A percentile compares a stretch with the other conserved stretches of the same genome.
Conservation (phyloP, 2,113 vertebrate species). For the Dipodomys merriami region DNA sequence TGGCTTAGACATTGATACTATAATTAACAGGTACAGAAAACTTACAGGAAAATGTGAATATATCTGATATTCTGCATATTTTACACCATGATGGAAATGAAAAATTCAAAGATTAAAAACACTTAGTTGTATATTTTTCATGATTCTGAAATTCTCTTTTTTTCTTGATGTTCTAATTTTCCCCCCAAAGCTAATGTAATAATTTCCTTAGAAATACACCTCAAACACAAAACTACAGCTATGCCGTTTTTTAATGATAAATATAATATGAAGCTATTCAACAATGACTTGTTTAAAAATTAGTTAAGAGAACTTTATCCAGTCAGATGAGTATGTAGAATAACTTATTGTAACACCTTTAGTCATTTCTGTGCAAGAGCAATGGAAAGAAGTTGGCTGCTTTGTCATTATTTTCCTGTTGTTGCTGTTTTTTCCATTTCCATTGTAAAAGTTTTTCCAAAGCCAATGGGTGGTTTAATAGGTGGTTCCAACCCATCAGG, state of each 20-base stretch:
- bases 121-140: slow-evolving; percentile 47
- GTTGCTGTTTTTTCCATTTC: slow-evolving; percentile 41
- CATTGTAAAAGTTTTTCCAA: slow-evolving; percentile 49
- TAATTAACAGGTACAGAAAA: slow-evolving; percentile 56
- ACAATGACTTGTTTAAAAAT: slow-evolving; percentile 56
- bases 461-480: no score
- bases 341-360: slow-evolving; percentile 81
- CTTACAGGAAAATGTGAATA: slow-evolving; percentile 53
- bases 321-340: slow-evolving; percentile 74
- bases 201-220: slow-evolving; percentile 72
- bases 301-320: slow-evolving; percentile 64
- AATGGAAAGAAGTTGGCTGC: slow-evolving; percentile 57
- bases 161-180: slow-evolving; percentile 72
- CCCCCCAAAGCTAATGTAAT: slow-evolving; percentile 68
- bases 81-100: slow-evolving; percentile 65
- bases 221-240: slow-evolving; percentile 70
- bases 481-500: slow-evolving; percentile 82
- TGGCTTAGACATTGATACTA: not conserved
- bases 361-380: slow-evolving; percentile 80
- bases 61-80: slow-evolving; percentile 40
- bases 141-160: slow-evolving; percentile 65
- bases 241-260: slow-evolving; percentile 70
- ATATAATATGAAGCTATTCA: slow-evolving; percentile 66
- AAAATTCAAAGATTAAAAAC: slow-evolving; percentile 56
- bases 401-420: not conserved